Conservation (phyloP, 2,888 invertebrate genomes). For the Lithophane leautieri region DNA sequence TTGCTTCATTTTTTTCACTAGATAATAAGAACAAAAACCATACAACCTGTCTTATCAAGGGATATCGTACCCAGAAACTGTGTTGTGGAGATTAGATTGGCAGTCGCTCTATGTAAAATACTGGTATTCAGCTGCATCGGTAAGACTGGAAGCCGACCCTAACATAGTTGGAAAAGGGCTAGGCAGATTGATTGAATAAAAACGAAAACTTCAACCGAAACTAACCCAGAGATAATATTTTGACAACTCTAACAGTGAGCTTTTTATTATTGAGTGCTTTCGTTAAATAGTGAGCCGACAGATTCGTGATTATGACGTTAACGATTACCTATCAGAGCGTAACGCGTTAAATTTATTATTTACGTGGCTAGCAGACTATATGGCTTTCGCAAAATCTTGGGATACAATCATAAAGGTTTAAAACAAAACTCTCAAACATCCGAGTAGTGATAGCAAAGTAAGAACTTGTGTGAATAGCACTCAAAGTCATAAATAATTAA, state of each 20-base stretch:
- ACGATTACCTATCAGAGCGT: not conserved
- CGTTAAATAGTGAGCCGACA: slow-evolving; percentile 1
- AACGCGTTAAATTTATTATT: not conserved
- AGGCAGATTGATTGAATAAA: not conserved
- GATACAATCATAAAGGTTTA: slow-evolving; percentile 57
- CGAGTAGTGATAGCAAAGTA: slow-evolving; percentile 67
- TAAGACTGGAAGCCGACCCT: not conserved
- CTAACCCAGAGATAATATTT: not conserved
- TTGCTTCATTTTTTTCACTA: not conserved
- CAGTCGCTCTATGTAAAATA: not conserved
- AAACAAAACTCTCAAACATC: slow-evolving; percentile 61
- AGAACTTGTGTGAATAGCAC: slow-evolving; percentile 69
- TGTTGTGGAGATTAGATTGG: not conserved
- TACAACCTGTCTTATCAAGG: not conserved
- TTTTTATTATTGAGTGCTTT: slow-evolving; percentile 1
- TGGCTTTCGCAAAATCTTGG: slow-evolving; percentile 47
- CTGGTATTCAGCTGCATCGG: not conserved
- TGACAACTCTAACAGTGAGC: not conserved
- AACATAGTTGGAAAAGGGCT: not conserved
- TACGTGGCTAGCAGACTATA: slow-evolving; percentile 16
- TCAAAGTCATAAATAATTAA: slow-evolving; percentile 47
- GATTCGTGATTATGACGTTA: not conserved
- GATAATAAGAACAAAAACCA: not conserved
- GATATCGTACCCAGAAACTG: not conserved
- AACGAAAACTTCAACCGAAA: not conserved